Evolutionary conservation across 2,113 vertebrate genomes (phyloP).

Genomic region (Thermophis baileyi): DNA sequence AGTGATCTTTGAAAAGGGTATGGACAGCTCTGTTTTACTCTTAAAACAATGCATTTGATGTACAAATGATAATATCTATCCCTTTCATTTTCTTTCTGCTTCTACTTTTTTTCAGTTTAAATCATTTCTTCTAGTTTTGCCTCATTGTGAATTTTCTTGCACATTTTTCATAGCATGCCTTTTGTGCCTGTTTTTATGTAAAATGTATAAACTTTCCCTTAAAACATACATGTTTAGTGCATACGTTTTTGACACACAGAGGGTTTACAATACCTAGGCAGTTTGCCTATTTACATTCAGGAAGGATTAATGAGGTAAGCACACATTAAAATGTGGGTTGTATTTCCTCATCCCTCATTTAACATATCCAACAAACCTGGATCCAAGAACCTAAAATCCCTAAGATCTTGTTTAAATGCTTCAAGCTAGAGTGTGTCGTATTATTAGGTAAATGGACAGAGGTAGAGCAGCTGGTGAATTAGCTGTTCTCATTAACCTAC

Average conservation of each 20-base stretch:
- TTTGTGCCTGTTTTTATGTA: background rate
- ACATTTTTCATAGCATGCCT: background rate
- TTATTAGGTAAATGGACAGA: background rate
- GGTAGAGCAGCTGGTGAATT: background rate
- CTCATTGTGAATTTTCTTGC: background rate
- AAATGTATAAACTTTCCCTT: background rate
- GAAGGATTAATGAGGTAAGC: background rate
- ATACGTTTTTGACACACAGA: background rate
- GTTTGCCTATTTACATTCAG: background rate
- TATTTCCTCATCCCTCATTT: background rate
- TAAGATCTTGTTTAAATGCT: background rate
- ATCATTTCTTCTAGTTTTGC: background rate
- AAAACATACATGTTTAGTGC: background rate
- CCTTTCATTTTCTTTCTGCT: background rate
- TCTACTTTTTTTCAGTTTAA: background rate
- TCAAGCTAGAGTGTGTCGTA: background rate
- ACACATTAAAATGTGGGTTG: background rate
- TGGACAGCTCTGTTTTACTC: background rate
- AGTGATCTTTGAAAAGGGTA: too few relatives aligned
- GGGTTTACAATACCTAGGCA: background rate
- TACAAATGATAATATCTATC: background rate
- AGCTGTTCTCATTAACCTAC: background rate
- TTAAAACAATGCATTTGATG: background rate
- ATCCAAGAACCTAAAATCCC: background rate
- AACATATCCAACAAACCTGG: background rate